A percentile compares a stretch with the other conserved stretches of the same genome.
phyloP scores from a whole-genome alignment of 2,113 vertebrate species.

The Dasyurus viverrinus region DNA sequence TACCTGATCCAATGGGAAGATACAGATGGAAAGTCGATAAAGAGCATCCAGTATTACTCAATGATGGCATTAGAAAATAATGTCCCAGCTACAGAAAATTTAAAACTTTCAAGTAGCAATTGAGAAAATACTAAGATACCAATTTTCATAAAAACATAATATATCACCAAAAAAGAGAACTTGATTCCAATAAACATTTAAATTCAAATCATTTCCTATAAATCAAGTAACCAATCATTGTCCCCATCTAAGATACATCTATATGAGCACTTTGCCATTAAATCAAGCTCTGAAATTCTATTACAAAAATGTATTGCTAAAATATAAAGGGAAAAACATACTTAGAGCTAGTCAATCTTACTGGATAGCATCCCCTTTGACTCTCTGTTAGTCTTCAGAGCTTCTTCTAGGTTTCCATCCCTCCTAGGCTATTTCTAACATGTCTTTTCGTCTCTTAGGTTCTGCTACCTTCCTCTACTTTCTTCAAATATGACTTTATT shows the following conservation, averaged over 20 bases:
- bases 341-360: constrained; percentile 54
- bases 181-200: constrained; percentile 74
- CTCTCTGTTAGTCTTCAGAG: constrained; percentile 28
- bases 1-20: constrained; percentile 48
- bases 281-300: constrained; percentile 70
- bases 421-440: background rate
- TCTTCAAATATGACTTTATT: background rate
- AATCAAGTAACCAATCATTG: constrained; percentile 66
- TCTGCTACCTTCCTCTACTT: background rate
- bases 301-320: constrained; percentile 72
- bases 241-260: constrained; percentile 49
- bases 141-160: constrained; percentile 60
- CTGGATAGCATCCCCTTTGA: background rate
- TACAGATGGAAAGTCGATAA: constrained; percentile 58
- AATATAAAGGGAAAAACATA: constrained; percentile 73
- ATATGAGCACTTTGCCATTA: constrained; percentile 64
- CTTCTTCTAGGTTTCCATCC: constrained; percentile 14
- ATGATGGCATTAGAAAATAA: constrained; percentile 4
- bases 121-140: constrained; percentile 7
- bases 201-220: constrained; percentile 68
- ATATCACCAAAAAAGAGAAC: constrained; percentile 69
- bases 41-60: constrained; percentile 7
- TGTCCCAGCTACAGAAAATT: constrained; percentile 22
- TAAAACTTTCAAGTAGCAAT: constrained; percentile 18
- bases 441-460: background rate